A percentile compares a stretch with the other conserved stretches of the same genome.
Conservation (phyloP, 2,797 vertebrate genomes). For the Enteromius radiatus region DNA sequence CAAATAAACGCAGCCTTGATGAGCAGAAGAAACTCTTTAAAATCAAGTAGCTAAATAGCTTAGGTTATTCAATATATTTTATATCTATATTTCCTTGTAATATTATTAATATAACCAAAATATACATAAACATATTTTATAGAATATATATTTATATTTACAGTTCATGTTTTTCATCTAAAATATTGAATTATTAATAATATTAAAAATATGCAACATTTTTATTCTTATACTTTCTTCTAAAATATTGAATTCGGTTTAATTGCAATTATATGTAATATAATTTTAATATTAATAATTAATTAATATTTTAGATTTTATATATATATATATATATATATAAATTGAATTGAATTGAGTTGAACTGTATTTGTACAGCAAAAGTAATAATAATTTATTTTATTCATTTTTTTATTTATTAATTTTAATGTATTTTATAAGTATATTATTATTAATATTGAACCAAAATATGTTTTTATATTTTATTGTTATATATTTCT, state of each 20-base stretch:
- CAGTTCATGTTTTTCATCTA: neutral
- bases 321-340: neutral
- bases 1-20: neutral
- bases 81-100: neutral
- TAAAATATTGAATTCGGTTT: neutral
- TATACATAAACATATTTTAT: neutral
- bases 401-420: too few relatives aligned
- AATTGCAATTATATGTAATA: neutral
- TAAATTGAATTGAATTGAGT: too few relatives aligned
- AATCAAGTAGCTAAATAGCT: neutral
- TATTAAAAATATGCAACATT: neutral
- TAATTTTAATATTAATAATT: neutral
- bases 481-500: neutral
- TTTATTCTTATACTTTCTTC: neutral
- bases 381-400: too few relatives aligned
- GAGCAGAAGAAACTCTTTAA: neutral
- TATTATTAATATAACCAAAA: neutral
- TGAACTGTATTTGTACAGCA: too few relatives aligned
- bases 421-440: too few relatives aligned
- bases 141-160: neutral
- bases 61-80: neutral
- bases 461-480: neutral
- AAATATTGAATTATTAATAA: neutral
- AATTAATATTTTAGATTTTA: neutral
- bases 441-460: neutral